Evolutionary conservation across 2,888 invertebrate species (phyloP).

Genomic region (Cephus pygmeus): DNA sequence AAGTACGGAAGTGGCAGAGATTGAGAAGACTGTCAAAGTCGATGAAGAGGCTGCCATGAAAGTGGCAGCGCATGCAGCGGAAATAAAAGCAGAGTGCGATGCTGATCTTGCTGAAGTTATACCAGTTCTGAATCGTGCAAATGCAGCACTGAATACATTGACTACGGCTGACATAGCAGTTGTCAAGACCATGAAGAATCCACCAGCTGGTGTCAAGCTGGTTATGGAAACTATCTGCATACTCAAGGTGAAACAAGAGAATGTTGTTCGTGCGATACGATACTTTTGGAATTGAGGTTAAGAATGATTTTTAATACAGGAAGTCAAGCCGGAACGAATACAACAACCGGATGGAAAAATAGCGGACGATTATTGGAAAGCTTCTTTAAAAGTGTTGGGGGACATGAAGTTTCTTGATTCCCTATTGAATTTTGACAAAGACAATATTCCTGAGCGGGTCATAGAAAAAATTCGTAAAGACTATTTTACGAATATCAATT

Average conservation of each 20-base stretch:
- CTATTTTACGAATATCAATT: constrained; percentile 85
- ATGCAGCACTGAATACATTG: constrained; percentile 88
- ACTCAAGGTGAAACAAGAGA: constrained; percentile 73
- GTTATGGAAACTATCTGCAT: constrained; percentile 97
- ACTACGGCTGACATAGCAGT: constrained; percentile 91
- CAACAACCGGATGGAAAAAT: constrained; percentile 87
- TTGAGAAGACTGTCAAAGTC: constrained; percentile 81
- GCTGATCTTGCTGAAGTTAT: constrained; percentile 90
- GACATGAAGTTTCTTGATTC: constrained; percentile 93
- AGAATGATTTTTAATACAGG: constrained; percentile 64
- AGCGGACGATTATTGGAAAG: constrained; percentile 93
- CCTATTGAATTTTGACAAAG: constrained; percentile 90
- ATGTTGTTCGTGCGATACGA: neutral
- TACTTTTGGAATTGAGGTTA: neutral
- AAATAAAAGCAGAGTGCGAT: constrained; percentile 93
- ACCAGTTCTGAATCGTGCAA: constrained; percentile 88
- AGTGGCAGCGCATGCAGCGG: constrained; percentile 73
- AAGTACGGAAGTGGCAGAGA: constrained; percentile 85
- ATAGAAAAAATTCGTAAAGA: constrained; percentile 87
- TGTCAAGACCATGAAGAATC: constrained; percentile 97
- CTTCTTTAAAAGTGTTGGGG: constrained; percentile 87
- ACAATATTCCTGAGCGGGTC: constrained; percentile 85
- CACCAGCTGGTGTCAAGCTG: constrained; percentile 87
- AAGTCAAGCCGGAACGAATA: constrained; percentile 88
- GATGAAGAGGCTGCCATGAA: constrained; percentile 82